Base-by-base conservation (phyloP, 1,140 invertebrate species). In the Bilobella aurantiaca region DNA sequence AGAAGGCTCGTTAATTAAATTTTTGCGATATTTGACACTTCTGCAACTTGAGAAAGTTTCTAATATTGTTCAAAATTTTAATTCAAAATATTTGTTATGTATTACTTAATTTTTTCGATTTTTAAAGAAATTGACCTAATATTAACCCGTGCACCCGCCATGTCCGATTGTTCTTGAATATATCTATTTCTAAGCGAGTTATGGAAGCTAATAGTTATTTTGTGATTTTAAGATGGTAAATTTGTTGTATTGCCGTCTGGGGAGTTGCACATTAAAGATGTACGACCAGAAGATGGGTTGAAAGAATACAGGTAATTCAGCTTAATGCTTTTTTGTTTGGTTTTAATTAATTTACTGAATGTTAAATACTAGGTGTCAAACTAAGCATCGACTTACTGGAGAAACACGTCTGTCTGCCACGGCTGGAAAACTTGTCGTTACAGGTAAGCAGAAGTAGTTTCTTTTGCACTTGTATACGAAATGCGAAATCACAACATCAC, bases 401-500 rank as follows among this genome's bases (percentile, higher is more conserved):
- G 92, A 96, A 82, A 93, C 91, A 67, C 83, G 91, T 77, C 81
- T 93, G 65, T 96, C 92, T 75, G 90, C 91, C 47, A 92, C 91
- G 37, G 95, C 95, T 77, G 92, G 92, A 79, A 83, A 91, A 75
- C 82, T 97, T 64, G 91, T 95, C 78, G 93, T 96, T 78, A 95
- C 93, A 80, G 93, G 93, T 96, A 85, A 86, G 86, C 59, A 16
- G 30, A 63, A 34, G 42, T 62, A 31, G 21, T 37, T 62, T 58
- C n/a, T 65, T 68, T 56, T 31, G n/a, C n/a, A 47, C 18, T 42
- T 18, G 8, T 42, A 42, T 42, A 14, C 49, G 8, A 27, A 14
- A 58, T 21, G 12, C 3, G 23, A 58, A 58, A 58, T 27, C 25
- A 53, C 49, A 58, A 28, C 27, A 2, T 28, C 29, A 58, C n/a